Evolutionary conservation across 2,888 invertebrate genomes (phyloP).

Genomic region (Oxyteleia sp.): DNA sequence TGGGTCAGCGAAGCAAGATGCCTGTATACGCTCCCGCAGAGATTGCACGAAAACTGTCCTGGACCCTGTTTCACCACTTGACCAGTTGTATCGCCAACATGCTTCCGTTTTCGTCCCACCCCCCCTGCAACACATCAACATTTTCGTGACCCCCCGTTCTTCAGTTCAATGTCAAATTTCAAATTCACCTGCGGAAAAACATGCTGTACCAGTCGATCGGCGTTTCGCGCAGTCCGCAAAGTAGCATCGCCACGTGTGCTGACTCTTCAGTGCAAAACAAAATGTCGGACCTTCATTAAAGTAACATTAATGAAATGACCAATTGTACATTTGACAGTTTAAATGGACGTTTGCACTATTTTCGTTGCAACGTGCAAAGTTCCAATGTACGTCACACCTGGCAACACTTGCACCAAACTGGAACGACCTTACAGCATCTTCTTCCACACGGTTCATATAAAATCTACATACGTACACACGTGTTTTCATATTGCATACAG

Average conservation of each 20-base stretch:
- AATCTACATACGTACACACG: constrained; percentile 17
- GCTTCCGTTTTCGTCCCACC: constrained; percentile 87
- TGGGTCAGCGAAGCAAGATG: constrained; percentile 87
- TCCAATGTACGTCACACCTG: too few species aligned
- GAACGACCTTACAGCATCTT: constrained; percentile 21
- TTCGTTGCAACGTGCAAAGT: too few species aligned
- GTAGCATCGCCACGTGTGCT: too few species aligned
- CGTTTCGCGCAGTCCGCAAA: too few species aligned
- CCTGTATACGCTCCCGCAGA: constrained; percentile 88
- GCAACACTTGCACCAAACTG: background rate
- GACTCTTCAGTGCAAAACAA: too few species aligned
- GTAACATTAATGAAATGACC: too few species aligned
- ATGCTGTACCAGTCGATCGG: too few species aligned
- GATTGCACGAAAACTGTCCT: constrained; percentile 87
- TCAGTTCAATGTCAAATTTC: constrained; percentile 63
- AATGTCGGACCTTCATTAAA: too few species aligned
- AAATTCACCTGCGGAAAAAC: constrained; percentile 28
- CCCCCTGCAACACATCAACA: constrained; percentile 88
- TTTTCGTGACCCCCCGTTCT: constrained; percentile 86
- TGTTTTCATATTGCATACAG: constrained; percentile 12
- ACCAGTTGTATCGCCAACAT: constrained; percentile 87
- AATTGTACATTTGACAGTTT: too few species aligned
- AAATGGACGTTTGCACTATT: too few species aligned
- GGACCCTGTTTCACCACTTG: constrained; percentile 88
- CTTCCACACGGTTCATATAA: constrained; percentile 3